These are phyloP conservation scores for Gallinago media DNA, from an alignment of 2,113 vertebrate genomes.

Conservation along the genomic window DNA sequence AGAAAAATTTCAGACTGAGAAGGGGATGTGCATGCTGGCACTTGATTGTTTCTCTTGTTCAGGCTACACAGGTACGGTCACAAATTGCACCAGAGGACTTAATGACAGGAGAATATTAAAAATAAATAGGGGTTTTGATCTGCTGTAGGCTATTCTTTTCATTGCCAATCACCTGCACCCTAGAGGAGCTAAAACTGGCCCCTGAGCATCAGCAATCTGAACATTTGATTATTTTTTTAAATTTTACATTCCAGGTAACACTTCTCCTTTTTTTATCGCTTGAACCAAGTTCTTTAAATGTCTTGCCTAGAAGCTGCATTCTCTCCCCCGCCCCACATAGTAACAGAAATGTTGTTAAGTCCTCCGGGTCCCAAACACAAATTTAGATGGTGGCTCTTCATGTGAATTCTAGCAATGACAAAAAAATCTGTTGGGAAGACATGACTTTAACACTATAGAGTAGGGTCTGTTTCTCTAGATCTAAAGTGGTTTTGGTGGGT, in stretches of 20 bases:
- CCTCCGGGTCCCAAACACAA: background rate
- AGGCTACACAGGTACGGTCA: background rate
- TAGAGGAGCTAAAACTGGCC: background rate
- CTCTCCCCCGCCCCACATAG: no score
- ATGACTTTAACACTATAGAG: background rate
- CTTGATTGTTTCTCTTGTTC: background rate
- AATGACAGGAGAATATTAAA: background rate
- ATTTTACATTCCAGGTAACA: background rate
- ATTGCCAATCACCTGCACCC: background rate
- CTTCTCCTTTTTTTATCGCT: background rate
- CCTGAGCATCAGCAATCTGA: background rate
- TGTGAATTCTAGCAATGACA: background rate
- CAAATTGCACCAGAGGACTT: background rate
- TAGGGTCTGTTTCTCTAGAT: background rate
- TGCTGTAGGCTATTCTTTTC: background rate
- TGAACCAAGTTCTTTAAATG: background rate
- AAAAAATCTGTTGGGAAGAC: background rate
- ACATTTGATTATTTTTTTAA: background rate
- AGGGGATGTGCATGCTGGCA: background rate
- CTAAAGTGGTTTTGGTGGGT: background rate
- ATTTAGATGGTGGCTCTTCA: background rate
- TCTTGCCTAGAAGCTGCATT: background rate
- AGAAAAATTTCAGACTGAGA: background rate
- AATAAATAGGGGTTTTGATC: background rate
- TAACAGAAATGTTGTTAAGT: background rate